phyloP scores from a whole-genome alignment of 2,797 vertebrate genomes.

The Peromyscus aztecus region DNA sequence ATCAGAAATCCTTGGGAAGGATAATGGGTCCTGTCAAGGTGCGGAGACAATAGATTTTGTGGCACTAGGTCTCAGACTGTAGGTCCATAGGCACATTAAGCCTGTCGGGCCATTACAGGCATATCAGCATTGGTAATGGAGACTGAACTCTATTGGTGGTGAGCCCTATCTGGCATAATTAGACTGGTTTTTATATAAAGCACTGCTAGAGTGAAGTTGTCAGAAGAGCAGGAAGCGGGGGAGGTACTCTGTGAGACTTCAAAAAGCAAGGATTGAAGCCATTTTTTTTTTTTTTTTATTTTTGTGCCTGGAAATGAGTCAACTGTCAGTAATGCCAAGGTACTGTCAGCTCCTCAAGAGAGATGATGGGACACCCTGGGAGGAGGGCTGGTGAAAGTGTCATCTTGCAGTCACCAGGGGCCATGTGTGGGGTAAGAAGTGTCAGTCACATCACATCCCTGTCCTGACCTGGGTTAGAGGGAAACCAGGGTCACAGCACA shows the following conservation, averaged over 20 bases:
- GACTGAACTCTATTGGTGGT: constrained; percentile 58
- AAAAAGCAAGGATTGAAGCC: constrained; percentile 72
- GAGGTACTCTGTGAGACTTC: constrained; percentile 66
- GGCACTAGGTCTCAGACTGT: not conserved
- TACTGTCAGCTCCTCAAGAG: constrained; percentile 82
- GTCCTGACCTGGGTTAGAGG: constrained; percentile 78
- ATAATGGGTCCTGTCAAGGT: not conserved
- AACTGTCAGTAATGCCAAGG: constrained; percentile 79
- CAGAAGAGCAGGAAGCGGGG: constrained; percentile 65
- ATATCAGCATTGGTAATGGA: constrained; percentile 22
- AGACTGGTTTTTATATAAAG: constrained; percentile 70
- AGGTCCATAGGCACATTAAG: not conserved
- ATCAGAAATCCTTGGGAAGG: not conserved
- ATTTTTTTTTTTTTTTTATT: constrained; percentile 63
- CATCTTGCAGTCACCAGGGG: constrained; percentile 78
- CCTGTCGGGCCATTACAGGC: not conserved
- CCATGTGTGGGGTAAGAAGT: constrained; percentile 70
- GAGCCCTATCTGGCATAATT: constrained; percentile 61
- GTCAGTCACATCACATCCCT: constrained; percentile 74
- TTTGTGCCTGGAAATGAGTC: constrained; percentile 81
- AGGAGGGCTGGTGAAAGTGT: constrained; percentile 71
- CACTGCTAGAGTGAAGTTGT: constrained; percentile 68
- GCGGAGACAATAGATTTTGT: not conserved
- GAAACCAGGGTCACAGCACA: constrained; percentile 72
- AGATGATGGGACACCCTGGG: constrained; percentile 80